Evolutionary conservation across 2,113 vertebrate genomes (phyloP), one percentile per base, ranked within the genome.

Genomic region (Elaphurus davidianus): DNA sequence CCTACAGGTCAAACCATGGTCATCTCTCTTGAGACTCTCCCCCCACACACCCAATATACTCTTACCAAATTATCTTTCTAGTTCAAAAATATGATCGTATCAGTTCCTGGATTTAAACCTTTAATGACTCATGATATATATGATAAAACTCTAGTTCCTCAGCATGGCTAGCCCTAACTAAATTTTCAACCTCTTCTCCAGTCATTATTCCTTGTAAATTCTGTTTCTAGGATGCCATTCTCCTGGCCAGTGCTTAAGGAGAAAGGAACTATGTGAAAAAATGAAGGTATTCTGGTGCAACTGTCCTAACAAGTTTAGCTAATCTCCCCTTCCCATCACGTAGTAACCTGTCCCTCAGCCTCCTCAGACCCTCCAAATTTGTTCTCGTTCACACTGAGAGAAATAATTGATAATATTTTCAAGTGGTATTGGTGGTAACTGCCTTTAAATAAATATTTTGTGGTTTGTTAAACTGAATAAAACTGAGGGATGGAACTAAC

Each of bases 41-140:
- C 33, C 87, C n/a, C 28, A 45, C 33, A 12, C 47, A 71, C 14
- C 45, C 27, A 54, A 50, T 60, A 88, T 5, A 47, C 5, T 40
- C 43, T 85, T 81, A 30, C 62, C 52, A 43, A 71, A 95, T 79
- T 90, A 78, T 79, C n/a, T 93, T 78, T 84, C 62, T 97, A 59
- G 88, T 62, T 97, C 1, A 71, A 95, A 62, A 79, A 30, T 47
- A 60, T 45, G 28, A 84, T 67, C 2, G 0, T n/a, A 85, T 62
- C 55, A 33, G 8, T 87, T 83, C 62, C 82, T 78, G 23, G 21
- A 33, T 92, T 91, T 52, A 93, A 93, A 82, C 13, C 52, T 55
- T 90, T 64, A 55, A 87, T 78, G 62, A 54, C 28, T 93, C 43
- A 33, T 82, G 54, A 93, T 62, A 50, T 55, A 54, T 30, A 91